phyloP scores from a whole-genome alignment of 2,113 vertebrate species.

The Gallinago paraguaiae region DNA sequence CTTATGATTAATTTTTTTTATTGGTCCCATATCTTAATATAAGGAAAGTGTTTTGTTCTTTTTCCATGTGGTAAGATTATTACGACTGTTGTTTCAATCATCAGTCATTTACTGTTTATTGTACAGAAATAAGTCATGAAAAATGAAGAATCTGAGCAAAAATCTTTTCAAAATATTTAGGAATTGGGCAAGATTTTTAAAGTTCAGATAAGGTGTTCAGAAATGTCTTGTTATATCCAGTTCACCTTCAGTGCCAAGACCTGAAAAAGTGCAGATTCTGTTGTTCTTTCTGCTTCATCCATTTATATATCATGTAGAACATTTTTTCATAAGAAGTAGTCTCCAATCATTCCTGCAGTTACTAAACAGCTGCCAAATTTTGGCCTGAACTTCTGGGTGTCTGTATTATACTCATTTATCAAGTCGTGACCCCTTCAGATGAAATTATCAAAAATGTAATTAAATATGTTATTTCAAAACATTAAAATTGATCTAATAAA shows the following conservation, averaged over 20 bases:
- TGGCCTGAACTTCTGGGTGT: background rate
- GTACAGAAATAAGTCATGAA: background rate
- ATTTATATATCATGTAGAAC: background rate
- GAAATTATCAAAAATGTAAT: background rate
- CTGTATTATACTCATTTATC: background rate
- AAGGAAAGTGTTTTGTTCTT: background rate
- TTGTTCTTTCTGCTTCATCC: slow-evolving; percentile 5
- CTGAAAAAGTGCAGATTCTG: background rate
- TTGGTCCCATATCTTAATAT: background rate
- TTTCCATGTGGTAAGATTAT: background rate
- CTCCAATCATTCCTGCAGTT: background rate
- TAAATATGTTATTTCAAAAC: background rate
- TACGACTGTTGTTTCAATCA: background rate
- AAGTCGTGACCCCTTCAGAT: background rate
- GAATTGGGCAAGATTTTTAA: background rate
- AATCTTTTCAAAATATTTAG: background rate
- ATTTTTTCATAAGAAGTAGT: background rate
- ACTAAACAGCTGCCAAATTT: background rate
- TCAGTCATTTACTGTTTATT: background rate
- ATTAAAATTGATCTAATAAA: background rate
- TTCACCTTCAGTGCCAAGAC: background rate
- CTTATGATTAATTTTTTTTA: background rate
- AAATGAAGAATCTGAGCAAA: background rate
- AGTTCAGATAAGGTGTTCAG: background rate
- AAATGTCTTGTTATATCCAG: background rate